Evolutionary conservation across 1,140 invertebrate genomes (phyloP), one percentile per base, ranked within the genome.

Genomic region (Drosophila teissieri): DNA sequence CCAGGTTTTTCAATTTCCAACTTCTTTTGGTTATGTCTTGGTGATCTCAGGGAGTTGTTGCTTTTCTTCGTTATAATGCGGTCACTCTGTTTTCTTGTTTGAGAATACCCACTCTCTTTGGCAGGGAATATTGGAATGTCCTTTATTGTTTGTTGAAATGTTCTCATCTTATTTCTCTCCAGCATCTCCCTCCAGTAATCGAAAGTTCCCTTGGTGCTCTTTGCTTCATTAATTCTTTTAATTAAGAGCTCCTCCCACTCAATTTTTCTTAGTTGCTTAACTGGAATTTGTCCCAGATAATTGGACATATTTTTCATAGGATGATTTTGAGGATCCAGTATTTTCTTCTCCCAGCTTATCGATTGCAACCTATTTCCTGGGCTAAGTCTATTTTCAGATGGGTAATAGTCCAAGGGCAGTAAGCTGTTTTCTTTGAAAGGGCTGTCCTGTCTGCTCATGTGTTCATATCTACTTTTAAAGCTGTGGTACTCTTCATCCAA

Each of bases 161-260:
- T 24, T 27, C 3, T 7, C 0, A 42, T 2, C 11, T 27, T 17
- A 8, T 51, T 2, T 44, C 19, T 24, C 4, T 36, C 12, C 8
- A 36, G 51, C 6, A 64, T 42, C 5, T 42, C 27, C 2, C 15
- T 22, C 58, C 17, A 67, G 14, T 49, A 42, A 24, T 63, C 36
- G 4, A 31, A 46, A 1, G 34, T 4, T 14, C 14, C 7, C 2
- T 12, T 24, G 7, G 3, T 0, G 7, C 2, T 34, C 4, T 27
- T 42, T 34, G 3, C 45, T n/a, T 22, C 7, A 42, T 24, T 36
- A 1, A 40, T 17, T 11, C 15, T 52, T 5, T 17, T 10, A 7
- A 34, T 3, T 0, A 63, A 11, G 2, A 15, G 12, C 0, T 44
- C 4, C 7, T 58, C 44, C 14, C 14, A 58, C 19, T 8, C n/a